Evolutionary conservation across 2,113 vertebrate genomes (phyloP).

Genomic region (Bubo scandiacus): DNA sequence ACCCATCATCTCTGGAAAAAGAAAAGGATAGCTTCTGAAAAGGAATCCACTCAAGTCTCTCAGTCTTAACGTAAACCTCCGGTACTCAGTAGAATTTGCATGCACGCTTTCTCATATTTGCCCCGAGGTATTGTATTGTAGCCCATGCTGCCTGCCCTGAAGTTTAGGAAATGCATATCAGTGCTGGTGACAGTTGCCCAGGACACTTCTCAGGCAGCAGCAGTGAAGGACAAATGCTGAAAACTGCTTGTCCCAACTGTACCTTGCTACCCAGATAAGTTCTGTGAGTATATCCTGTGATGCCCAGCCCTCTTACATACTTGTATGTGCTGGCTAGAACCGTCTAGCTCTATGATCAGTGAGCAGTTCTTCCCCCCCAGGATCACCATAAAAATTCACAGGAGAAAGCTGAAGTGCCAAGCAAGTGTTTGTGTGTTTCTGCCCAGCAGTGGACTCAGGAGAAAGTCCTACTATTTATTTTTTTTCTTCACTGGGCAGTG

Average conservation of each 20-base stretch:
- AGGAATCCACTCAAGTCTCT: slow-evolving; percentile 29
- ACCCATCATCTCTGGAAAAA: slow-evolving; percentile 56
- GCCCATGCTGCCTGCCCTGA: background rate
- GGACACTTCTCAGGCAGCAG: background rate
- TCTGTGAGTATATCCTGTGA: slow-evolving; percentile 15
- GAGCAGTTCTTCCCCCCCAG: background rate
- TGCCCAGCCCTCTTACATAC: background rate
- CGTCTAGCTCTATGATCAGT: background rate
- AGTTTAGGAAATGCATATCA: background rate
- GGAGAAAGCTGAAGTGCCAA: background rate
- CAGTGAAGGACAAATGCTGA: background rate
- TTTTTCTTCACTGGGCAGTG: background rate
- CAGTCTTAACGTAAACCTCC: slow-evolving; percentile 34
- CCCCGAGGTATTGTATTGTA: slow-evolving; percentile 43
- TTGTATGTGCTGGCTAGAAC: slow-evolving; percentile 8
- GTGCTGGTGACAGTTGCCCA: background rate
- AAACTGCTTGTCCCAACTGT: slow-evolving; percentile 26
- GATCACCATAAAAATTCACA: background rate
- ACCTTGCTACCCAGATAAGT: background rate
- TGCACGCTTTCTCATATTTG: slow-evolving; percentile 1
- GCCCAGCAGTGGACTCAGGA: background rate
- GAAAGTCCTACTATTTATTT: background rate
- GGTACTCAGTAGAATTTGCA: slow-evolving; percentile 49
- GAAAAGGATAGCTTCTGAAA: slow-evolving; percentile 62
- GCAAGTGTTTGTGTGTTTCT: background rate